phyloP scores from a whole-genome alignment of 2,797 vertebrate genomes.

The Natrix natrix region DNA sequence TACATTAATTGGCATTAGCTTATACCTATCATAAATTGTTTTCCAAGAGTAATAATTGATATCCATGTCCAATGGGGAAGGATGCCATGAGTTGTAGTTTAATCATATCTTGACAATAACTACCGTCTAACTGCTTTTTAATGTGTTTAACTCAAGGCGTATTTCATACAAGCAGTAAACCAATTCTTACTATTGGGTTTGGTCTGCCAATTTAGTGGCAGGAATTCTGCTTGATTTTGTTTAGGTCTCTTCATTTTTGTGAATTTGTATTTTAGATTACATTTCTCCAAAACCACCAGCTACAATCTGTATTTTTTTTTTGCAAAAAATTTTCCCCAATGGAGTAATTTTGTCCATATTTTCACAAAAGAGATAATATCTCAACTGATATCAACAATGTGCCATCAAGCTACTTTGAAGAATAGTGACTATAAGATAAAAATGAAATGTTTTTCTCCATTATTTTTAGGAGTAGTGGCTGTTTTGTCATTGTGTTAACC shows the following conservation, averaged over 20 bases:
- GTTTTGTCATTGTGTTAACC: not conserved
- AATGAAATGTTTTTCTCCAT: not conserved
- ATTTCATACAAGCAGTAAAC: not conserved
- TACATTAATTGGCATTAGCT: not conserved
- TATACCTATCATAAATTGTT: not conserved
- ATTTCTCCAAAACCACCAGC: not conserved
- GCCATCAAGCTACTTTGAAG: not conserved
- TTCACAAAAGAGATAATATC: not conserved
- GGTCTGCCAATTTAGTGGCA: conserved; percentile 33
- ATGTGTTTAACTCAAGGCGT: not conserved
- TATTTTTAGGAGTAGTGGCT: not conserved
- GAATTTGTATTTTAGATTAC: not conserved
- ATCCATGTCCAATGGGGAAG: not conserved
- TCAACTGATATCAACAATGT: not conserved
- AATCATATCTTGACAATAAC: not conserved
- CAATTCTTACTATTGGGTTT: not conserved
- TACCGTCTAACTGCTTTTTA: not conserved
- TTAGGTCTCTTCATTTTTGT: not conserved
- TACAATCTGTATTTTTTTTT: not conserved
- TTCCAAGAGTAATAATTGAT: not conserved
- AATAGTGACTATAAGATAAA: not conserved
- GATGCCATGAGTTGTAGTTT: not conserved
- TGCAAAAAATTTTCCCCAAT: not conserved
- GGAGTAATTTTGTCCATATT: not conserved
- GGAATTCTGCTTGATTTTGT: conserved; percentile 25